Conservation (phyloP, 2,113 vertebrate genomes). For the Cebidichthys violaceus region DNA sequence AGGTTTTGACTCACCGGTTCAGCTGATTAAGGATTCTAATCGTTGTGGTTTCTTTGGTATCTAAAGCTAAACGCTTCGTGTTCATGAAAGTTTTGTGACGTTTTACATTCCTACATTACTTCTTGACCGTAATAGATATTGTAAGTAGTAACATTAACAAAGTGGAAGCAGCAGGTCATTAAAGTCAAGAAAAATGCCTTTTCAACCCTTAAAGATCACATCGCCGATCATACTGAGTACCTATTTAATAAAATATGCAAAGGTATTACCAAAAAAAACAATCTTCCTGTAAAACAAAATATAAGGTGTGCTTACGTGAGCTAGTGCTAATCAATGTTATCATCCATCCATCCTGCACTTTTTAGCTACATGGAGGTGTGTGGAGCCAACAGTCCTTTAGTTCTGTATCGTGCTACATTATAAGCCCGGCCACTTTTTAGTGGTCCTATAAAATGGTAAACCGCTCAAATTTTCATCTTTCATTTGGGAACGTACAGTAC, state of each 20-base stretch:
- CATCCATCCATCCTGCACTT: too few species aligned
- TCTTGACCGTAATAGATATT: background rate
- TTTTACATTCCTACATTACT: background rate
- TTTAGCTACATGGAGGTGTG: too few species aligned
- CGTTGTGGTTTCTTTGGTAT: background rate
- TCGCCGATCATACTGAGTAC: background rate
- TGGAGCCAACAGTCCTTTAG: too few species aligned
- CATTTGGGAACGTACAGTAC: background rate
- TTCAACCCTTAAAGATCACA: background rate
- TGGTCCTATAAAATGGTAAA: background rate
- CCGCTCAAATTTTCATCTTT: background rate
- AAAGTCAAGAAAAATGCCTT: background rate
- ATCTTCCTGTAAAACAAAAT: background rate
- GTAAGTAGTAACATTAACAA: background rate
- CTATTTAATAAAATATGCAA: background rate
- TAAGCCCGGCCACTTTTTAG: background rate
- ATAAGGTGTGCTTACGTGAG: background rate
- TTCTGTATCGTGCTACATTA: background rate
- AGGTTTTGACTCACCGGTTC: constrained; percentile 10
- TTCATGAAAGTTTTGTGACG: background rate
- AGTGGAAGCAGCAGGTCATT: background rate
- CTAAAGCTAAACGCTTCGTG: background rate
- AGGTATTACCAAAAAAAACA: too few species aligned
- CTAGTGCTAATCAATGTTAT: background rate
- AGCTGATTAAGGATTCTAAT: background rate